Evolutionary conservation across 2,113 vertebrate genomes (phyloP), one percentile per base, ranked within the genome.

Genomic region (Zosterops borbonicus): DNA sequence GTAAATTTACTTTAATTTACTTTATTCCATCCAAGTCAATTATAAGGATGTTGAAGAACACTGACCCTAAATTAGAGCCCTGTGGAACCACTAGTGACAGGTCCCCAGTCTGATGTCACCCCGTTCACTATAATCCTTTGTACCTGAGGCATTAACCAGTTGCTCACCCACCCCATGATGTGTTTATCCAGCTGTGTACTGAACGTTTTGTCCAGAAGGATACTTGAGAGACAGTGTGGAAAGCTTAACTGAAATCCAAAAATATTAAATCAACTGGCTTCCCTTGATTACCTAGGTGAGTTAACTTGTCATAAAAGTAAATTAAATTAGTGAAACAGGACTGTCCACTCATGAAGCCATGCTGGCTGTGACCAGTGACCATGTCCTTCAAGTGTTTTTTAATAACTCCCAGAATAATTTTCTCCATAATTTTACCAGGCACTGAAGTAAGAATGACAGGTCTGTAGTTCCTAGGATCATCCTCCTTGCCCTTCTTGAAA

Each of bases 81-180:
- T 68, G 46, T 52, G 20, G 46, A 82, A 41, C 24, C 46, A 41
- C 17, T 35, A 47, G 16, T 35, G 55, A 60, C 46, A 89, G 11
- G 13, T 18, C 25, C 1, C 5, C 24, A 46, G 20, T 4, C 9
- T 60, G 25, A 75, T 53, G 28, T 10, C 18, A 68, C 3, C 9
- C 39, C 13, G 35, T 14, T 60, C 29, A 41, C 78, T 35, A 2
- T 25, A n/a, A 53, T 16, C 7, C 28, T 75, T 59, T 59, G 28
- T 68, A n/a, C 16, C 17, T 3, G 2, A 53, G 5, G 6, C 0
- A 0, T n/a, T 6, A 74, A 12, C 53, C 23, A 68, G n/a, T 18
- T 67, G 39, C 13, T 68, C 15, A 67, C 20, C 37, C 39, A n/a
- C 11, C 33, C 20, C 7, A 8, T 20, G 5, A 53, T 21, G 20